A percentile compares a stretch with the other conserved stretches of the same genome.
Evolutionary conservation across 2,797 vertebrate genomes (phyloP).

Genomic region (Ataeniobius toweri): DNA sequence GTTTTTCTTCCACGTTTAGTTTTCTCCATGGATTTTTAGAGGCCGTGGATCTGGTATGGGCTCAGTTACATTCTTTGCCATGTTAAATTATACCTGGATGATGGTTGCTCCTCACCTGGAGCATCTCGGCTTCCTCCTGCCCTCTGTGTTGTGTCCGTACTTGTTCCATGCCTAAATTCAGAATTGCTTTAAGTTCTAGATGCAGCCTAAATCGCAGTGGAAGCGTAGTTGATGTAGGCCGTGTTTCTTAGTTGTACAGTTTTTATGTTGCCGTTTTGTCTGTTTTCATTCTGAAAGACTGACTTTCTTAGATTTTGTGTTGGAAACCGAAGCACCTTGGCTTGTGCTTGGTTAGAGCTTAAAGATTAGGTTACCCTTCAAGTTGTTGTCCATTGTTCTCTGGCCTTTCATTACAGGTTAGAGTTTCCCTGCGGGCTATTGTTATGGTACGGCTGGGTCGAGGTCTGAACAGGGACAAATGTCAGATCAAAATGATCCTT

Average conservation of each 20-base stretch:
- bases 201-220: conserved; percentile 3
- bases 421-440: conserved; percentile 89
- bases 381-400: conserved; percentile 87
- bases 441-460: conserved; percentile 79
- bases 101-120: conserved; percentile 46
- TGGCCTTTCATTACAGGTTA: conserved; percentile 92
- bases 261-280: conserved; percentile 39
- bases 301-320: conserved; percentile 44
- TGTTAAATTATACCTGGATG: conserved; percentile 63
- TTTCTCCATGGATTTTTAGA: conserved; percentile 51
- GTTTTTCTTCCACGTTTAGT: conserved; percentile 57
- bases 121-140: conserved; percentile 34
- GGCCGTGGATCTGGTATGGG: conserved; percentile 30
- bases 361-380: conserved; percentile 92
- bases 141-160: conserved; percentile 35
- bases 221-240: neutral
- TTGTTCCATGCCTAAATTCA: conserved; percentile 28
- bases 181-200: conserved; percentile 14
- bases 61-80: conserved; percentile 58
- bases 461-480: conserved; percentile 83
- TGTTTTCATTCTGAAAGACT: conserved; percentile 32
- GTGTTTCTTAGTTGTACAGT: conserved; percentile 10
- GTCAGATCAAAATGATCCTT: conserved; percentile 77
- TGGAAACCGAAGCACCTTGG: conserved; percentile 73
- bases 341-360: conserved; percentile 90